These are phyloP conservation scores for Hucho hucho DNA, from an alignment of 2,113 vertebrate species.

Conservation along the genomic window DNA sequence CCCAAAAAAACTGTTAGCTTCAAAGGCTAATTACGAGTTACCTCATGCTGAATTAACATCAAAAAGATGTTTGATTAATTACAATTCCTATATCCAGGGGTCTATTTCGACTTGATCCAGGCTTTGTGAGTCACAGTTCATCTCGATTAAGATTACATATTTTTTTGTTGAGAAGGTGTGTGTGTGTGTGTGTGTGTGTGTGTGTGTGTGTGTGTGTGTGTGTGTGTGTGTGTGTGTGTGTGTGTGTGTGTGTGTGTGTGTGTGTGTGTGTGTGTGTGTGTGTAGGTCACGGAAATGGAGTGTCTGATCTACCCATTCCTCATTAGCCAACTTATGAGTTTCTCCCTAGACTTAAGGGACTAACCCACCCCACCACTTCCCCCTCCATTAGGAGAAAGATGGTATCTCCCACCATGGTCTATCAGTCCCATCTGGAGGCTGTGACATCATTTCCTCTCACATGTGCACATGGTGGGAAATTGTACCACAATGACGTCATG, in stretches of 20 bases:
- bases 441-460: constrained; percentile 69
- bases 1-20: not conserved
- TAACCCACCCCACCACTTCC: not conserved
- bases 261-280: not conserved
- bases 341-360: not conserved
- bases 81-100: not conserved
- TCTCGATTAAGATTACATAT: not conserved
- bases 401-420: constrained; percentile 29
- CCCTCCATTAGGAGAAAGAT: constrained; percentile 22
- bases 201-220: no score
- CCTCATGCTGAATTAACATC: not conserved
- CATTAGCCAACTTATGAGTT: constrained; percentile 24
- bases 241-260: no score
- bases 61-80: not conserved
- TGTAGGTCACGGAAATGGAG: constrained; percentile 27
- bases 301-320: constrained; percentile 30
- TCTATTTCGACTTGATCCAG: not conserved
- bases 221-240: no score
- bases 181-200: no score
- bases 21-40: constrained; percentile 5
- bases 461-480: constrained; percentile 61
- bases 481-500: constrained; percentile 64
- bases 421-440: constrained; percentile 57
- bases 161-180: no score
- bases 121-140: constrained; percentile 23